Evolutionary conservation across 1,140 invertebrate species (phyloP).

Genomic region (Macrotrachela quadricornifera): DNA sequence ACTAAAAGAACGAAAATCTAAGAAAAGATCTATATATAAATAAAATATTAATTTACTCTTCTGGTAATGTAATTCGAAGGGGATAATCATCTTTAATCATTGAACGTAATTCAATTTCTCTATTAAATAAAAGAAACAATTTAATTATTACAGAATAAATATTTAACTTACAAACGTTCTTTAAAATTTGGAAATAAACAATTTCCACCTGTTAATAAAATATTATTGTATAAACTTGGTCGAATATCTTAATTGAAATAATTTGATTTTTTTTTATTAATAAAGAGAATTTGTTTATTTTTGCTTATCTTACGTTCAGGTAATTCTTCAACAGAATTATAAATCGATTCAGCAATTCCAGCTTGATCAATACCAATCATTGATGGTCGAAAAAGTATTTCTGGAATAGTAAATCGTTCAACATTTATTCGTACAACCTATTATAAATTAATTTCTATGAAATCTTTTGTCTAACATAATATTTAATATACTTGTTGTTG

Average conservation of each 20-base stretch:
- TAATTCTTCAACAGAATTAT: constrained; percentile 25
- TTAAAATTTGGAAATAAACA: constrained; percentile 48
- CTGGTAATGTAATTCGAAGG: not conserved
- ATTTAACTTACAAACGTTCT: constrained; percentile 42
- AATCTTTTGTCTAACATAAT: constrained; percentile 5
- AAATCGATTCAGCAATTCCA: constrained; percentile 73
- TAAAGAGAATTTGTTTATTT: not conserved
- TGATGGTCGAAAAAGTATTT: constrained; percentile 77
- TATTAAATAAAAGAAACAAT: not conserved
- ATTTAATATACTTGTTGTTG: not conserved
- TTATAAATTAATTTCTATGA: not conserved
- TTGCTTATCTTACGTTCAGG: constrained; percentile 6
- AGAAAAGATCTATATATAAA: not conserved
- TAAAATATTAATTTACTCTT: not conserved
- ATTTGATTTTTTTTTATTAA: not conserved
- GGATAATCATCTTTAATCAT: not conserved
- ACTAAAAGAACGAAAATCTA: too few relatives aligned
- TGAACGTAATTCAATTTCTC: not conserved
- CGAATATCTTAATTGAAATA: constrained; percentile 37
- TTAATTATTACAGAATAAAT: not conserved
- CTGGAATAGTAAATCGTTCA: constrained; percentile 61
- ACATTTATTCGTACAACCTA: constrained; percentile 66
- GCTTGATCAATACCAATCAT: constrained; percentile 81
- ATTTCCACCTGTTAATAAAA: constrained; percentile 75
- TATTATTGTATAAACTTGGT: constrained; percentile 62